phyloP scores from a whole-genome alignment of 2,888 invertebrate species.

The Cantharis rufa region DNA sequence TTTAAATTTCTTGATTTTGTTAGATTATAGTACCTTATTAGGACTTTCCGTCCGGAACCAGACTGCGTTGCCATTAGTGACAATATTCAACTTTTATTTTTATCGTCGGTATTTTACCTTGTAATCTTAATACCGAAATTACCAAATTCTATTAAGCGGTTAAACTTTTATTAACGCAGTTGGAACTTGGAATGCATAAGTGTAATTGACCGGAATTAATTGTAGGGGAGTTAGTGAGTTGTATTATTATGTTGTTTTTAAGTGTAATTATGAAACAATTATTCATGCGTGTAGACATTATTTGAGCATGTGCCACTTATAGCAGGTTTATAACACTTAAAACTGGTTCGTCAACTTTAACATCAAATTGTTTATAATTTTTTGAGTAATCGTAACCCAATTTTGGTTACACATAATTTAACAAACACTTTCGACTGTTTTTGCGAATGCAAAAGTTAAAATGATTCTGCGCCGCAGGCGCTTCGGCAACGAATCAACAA shows the following conservation, averaged over 20 bases:
- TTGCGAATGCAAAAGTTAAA: background rate
- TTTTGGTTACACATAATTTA: background rate
- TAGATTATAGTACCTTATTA: too few species aligned
- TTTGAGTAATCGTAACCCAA: conserved; percentile 30
- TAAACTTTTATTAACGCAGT: conserved; percentile 7
- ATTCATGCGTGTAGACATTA: conserved; percentile 18
- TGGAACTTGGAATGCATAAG: conserved; percentile 19
- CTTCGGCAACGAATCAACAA: background rate
- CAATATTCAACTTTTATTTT: background rate
- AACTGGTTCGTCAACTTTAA: conserved; percentile 31
- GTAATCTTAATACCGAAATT: conserved; percentile 3
- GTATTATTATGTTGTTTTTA: background rate
- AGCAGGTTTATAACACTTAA: conserved; percentile 31
- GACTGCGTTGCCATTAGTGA: too few species aligned
- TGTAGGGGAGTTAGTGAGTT: background rate
- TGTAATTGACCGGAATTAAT: conserved; percentile 24
- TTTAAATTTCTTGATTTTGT: too few species aligned
- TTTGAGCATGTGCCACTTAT: conserved; percentile 19
- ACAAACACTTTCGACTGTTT: conserved; percentile 1
- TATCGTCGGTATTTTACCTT: background rate
- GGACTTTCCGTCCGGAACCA: too few species aligned
- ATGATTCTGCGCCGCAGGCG: background rate
- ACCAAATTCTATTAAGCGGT: background rate
- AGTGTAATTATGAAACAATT: conserved; percentile 6
- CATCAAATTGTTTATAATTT: conserved; percentile 31